Evolutionary conservation across 2,888 invertebrate species (phyloP).

Genomic region (Dicranocentrus wangi): DNA sequence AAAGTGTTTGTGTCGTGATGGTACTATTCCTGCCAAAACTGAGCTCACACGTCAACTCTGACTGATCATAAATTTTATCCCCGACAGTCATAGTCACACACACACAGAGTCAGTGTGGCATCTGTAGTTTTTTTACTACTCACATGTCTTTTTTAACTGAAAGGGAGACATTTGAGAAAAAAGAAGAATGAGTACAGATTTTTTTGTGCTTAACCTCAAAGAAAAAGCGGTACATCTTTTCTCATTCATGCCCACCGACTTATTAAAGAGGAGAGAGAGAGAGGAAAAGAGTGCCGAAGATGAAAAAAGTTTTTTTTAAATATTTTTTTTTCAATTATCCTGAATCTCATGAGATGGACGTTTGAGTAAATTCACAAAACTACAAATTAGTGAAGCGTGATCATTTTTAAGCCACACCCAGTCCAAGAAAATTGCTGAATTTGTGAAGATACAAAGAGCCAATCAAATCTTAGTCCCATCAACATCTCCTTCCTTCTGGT

Average conservation of each 20-base stretch:
- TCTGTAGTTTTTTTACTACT: conserved; percentile 30
- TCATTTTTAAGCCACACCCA: conserved; percentile 21
- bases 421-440: conserved; percentile 14
- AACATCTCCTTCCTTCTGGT: no score
- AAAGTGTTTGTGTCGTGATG: conserved; percentile 40
- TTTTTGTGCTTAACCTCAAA: conserved; percentile 32
- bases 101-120: conserved; percentile 35
- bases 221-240: conserved; percentile 25
- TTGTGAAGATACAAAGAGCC: background rate
- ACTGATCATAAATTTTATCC: conserved; percentile 62
- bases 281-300: no score
- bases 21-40: conserved; percentile 44
- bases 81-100: conserved; percentile 7
- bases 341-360: background rate
- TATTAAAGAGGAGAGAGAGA: background rate
- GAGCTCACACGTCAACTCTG: conserved; percentile 57
- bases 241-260: background rate
- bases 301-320: conserved; percentile 5
- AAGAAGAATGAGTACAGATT: conserved; percentile 30
- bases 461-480: conserved; percentile 16
- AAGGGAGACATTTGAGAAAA: conserved; percentile 29
- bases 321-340: conserved; percentile 11
- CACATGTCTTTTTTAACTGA: conserved; percentile 42
- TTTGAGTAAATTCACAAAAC: conserved; percentile 8
- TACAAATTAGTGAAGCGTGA: conserved; percentile 33